Evolutionary conservation across 2,113 vertebrate species (phyloP), one percentile per base, ranked within the genome.

Genomic region (Macquaria ambigua): DNA sequence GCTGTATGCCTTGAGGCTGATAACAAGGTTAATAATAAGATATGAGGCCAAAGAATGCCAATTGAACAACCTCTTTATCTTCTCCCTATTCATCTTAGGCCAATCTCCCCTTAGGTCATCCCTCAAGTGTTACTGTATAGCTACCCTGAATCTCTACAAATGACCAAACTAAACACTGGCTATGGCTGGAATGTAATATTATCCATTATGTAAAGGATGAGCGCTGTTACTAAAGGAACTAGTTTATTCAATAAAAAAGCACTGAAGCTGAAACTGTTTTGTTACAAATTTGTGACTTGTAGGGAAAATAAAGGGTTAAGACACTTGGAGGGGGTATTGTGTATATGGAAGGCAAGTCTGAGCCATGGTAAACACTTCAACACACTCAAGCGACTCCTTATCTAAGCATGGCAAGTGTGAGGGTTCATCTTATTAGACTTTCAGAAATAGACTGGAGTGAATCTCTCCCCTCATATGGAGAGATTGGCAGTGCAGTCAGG

Each of bases 371-470:
- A 93, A 93, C 93, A 94, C 93, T 94, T 91, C 81, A 94, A 87
- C 83, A 91, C 89, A 89, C 91, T 94, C 87, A 85, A 90, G 87
- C 53, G 89, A 88, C 88, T 93, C 81, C 93, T 93, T 90, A 94
- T 93, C 89, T 86, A 79, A 90, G 90, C 85, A 84, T 83, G 89
- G 88, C 78, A 83, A 91, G 91, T 85, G 87, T 86, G 90, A 87
- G 84, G 85, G 87, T 90, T 94, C 87, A 93, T 94, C 92, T 93
- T 93, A 92, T 95, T 92, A 92, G 92, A 90, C 91, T 92, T 94
- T 93, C 86, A 92, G 89, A 93, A 94, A 93, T 92, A 90, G 92
- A 92, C 92, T 90, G 80, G 71, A 92, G 90, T 83, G 84, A 90
- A 89, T 93, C 90, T 89, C 73, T 89, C 82, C 83, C 77, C 84